phyloP scores from a whole-genome alignment of 2,888 invertebrate genomes.

The Agriopis marginaria region DNA sequence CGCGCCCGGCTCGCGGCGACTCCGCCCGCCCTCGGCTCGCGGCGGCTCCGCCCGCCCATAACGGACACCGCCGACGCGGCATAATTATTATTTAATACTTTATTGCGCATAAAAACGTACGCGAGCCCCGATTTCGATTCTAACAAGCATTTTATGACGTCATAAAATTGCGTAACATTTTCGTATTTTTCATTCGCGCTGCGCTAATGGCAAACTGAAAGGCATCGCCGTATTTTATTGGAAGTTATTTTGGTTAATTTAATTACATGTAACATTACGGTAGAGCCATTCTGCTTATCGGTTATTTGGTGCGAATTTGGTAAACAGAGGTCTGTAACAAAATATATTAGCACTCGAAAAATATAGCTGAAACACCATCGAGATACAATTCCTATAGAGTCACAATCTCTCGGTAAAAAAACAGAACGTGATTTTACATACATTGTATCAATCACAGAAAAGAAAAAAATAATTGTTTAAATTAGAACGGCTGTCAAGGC shows the following conservation, averaged over 20 bases:
- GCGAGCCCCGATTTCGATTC: constrained; percentile 48
- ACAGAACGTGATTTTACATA: too few species aligned
- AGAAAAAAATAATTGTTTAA: too few species aligned
- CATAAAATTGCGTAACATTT: constrained; percentile 55
- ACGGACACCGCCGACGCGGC: constrained; percentile 29
- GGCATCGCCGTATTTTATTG: constrained; percentile 54
- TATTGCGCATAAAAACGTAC: constrained; percentile 50
- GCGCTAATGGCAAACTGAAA: constrained; percentile 53
- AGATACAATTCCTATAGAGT: too few species aligned
- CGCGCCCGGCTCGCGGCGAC: background rate
- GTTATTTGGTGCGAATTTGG: constrained; percentile 8
- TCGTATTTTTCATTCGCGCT: constrained; percentile 48
- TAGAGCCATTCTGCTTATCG: background rate
- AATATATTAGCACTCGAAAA: too few species aligned
- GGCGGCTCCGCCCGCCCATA: constrained; percentile 10
- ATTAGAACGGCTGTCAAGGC: too few species aligned
- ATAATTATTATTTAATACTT: constrained; percentile 54
- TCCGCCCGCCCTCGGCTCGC: constrained; percentile 1
- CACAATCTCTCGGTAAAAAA: too few species aligned
- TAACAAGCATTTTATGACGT: constrained; percentile 57
- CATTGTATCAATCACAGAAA: too few species aligned
- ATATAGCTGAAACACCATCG: too few species aligned
- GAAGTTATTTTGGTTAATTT: constrained; percentile 50
- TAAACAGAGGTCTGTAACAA: too few species aligned
- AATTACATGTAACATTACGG: constrained; percentile 45